phyloP scores from a whole-genome alignment of 2,888 invertebrate species.

The Sycophila texana region DNA sequence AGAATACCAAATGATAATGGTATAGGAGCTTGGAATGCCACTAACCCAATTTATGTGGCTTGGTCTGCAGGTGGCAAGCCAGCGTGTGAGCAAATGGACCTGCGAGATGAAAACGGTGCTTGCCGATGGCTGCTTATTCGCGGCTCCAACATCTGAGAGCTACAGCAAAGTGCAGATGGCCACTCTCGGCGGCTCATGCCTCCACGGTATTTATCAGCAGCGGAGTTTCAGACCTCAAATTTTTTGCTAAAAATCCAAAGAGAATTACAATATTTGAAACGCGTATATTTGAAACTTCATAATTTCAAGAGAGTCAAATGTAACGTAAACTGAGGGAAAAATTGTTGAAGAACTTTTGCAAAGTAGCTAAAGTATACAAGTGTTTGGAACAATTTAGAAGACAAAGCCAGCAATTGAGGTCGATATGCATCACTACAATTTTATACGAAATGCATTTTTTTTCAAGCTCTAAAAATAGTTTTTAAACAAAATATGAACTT shows the following conservation, averaged over 20 bases:
- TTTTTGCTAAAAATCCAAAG: slow-evolving; percentile 51
- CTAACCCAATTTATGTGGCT: slow-evolving; percentile 76
- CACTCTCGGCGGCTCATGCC: slow-evolving; percentile 68
- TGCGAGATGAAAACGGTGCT: slow-evolving; percentile 55
- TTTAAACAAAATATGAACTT: slow-evolving; percentile 50
- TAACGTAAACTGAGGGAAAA: slow-evolving; percentile 39
- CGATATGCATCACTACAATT: slow-evolving; percentile 45
- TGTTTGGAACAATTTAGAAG: slow-evolving; percentile 54
- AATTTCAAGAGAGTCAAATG: slow-evolving; percentile 52
- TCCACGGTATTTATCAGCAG: slow-evolving; percentile 76
- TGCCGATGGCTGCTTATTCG: slow-evolving; percentile 52
- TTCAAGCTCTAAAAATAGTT: slow-evolving; percentile 41
- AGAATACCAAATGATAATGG: slow-evolving; percentile 55
- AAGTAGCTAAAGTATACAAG: slow-evolving; percentile 50
- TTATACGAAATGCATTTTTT: slow-evolving; percentile 54
- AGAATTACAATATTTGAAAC: slow-evolving; percentile 48
- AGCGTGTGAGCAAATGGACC: slow-evolving; percentile 58
- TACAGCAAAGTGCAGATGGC: slow-evolving; percentile 59
- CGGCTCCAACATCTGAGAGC: slow-evolving; percentile 56
- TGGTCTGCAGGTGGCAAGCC: slow-evolving; percentile 75
- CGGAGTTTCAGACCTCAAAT: slow-evolving; percentile 59
- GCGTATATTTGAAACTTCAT: slow-evolving; percentile 51
- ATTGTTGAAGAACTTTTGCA: slow-evolving; percentile 48
- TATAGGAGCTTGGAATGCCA: slow-evolving; percentile 70
- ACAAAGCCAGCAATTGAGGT: slow-evolving; percentile 53